Base-by-base conservation (phyloP, 1,140 invertebrate species). In the Heliothis virescens region DNA sequence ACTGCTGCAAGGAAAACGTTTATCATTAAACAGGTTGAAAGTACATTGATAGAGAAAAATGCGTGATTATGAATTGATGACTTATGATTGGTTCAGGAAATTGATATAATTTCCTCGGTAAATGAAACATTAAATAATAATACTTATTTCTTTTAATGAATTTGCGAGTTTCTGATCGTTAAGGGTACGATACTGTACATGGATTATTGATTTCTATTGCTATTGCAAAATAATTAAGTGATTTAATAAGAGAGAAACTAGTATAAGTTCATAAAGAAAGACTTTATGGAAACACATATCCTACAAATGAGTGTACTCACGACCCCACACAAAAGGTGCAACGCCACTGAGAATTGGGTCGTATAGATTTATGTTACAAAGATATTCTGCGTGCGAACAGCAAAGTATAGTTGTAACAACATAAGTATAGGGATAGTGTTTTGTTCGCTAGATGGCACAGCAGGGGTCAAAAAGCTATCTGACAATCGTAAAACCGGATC, bases 401-500 rank as follows among this genome's bases (percentile, higher is more conserved):
- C 59, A 63, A 65, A 63, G 60, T 79, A 79, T 74, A 18, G 29
- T 79, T 65, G 65, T 72, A 16, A 50, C 72, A 47, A 75, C 57
- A 75, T 75, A 75, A 60, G 47, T 74, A 74, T 55, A 82, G 12
- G 62, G 71, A 73, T 53, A 79, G 53, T 82, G 79, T 76, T 78
- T 83, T 82, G 82, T 85, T 82, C 74, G 67, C 63, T 75, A 82
- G 80, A 75, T 78, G 77, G 79, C 73, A 83, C 74, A 76, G 73
- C 69, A 73, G 73, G 78, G 83, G 83, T 86, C 85, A 85, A 81
- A 80, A 84, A 57, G 85, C 79, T 83, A 86, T 86, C 82, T 75
- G 47, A 79, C 75, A 81, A 83, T 82, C 80, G 82, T 50, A 79
- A 72, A 79, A 83, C 80, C 72, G 83, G 79, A 85, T 82, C 78